Evolutionary conservation across 2,888 invertebrate genomes (phyloP).

Genomic region (Scotopteryx bipunctaria): DNA sequence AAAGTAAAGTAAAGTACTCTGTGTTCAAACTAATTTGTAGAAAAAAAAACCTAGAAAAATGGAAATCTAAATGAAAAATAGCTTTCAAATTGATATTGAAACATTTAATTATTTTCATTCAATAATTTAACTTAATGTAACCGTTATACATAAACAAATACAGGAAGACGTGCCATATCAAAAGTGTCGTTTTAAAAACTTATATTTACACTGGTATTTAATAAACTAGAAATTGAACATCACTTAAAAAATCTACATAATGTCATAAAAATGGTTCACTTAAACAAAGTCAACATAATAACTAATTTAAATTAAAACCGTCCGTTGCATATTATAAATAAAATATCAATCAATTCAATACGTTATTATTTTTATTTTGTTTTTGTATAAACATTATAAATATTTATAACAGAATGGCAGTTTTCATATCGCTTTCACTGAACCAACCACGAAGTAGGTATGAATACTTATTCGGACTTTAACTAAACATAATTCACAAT

Average conservation of each 20-base stretch:
- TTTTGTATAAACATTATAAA: neutral
- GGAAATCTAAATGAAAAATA: neutral
- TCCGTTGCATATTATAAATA: no score
- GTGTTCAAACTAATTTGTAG: neutral
- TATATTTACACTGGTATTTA: constrained; percentile 72
- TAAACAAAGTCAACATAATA: neutral
- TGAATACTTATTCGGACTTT: neutral
- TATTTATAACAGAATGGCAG: neutral
- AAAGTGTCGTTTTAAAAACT: constrained; percentile 56
- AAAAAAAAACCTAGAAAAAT: neutral
- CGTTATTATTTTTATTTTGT: neutral
- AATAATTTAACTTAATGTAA: constrained; percentile 79
- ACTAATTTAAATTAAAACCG: neutral
- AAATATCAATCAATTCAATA: neutral
- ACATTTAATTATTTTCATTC: constrained; percentile 77
- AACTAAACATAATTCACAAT: neutral
- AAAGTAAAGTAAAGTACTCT: no score
- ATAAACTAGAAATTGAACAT: constrained; percentile 26
- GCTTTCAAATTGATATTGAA: constrained; percentile 58
- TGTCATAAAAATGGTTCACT: neutral
- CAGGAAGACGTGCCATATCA: constrained; percentile 75
- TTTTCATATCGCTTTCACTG: no score
- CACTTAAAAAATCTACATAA: constrained; percentile 16
- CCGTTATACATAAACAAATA: constrained; percentile 76
- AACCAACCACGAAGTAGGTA: neutral